A percentile compares a stretch with the other conserved stretches of the same genome.
These are phyloP conservation scores for Augochlorella aurata DNA, from an alignment of 2,888 invertebrate genomes.

Conservation along the genomic window DNA sequence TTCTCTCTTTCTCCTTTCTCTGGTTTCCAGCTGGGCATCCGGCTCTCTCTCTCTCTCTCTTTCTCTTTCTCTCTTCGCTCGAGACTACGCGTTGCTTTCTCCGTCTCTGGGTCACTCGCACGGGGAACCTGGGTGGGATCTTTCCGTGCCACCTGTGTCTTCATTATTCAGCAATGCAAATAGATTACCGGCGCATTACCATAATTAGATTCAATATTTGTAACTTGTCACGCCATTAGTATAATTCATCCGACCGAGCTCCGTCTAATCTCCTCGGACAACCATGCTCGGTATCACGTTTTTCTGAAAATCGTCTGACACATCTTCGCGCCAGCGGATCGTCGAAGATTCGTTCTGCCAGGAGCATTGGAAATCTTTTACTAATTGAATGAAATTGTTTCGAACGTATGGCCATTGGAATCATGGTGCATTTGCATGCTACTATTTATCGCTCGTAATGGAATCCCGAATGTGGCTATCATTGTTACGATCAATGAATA, in stretches of 20 bases:
- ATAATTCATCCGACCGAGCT: slow-evolving; percentile 71
- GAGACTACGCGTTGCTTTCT: slow-evolving; percentile 51
- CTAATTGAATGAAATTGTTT: too few relatives aligned
- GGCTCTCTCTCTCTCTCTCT: slow-evolving; percentile 21
- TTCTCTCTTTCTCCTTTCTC: background rate
- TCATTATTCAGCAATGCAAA: slow-evolving; percentile 77
- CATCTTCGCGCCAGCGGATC: background rate
- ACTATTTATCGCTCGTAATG: background rate
- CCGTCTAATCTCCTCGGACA: slow-evolving; percentile 33
- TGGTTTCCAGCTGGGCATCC: slow-evolving; percentile 5
- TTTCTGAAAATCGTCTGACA: background rate
- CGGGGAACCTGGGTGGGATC: slow-evolving; percentile 68
- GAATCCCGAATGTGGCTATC: background rate
- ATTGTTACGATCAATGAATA: background rate
- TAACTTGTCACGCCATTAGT: slow-evolving; percentile 75
- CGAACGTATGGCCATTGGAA: too few relatives aligned
- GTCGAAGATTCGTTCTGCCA: too few relatives aligned
- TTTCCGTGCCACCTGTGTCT: slow-evolving; percentile 75
- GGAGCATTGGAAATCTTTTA: too few relatives aligned
- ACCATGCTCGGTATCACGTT: background rate
- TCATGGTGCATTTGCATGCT: background rate
- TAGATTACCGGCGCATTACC: slow-evolving; percentile 76
- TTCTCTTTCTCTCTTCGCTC: slow-evolving; percentile 1
- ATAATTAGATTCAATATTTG: slow-evolving; percentile 80
- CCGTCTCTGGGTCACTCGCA: slow-evolving; percentile 70